Base-by-base conservation (phyloP, 2,113 vertebrate species). In the Pteruthius melanotis region DNA sequence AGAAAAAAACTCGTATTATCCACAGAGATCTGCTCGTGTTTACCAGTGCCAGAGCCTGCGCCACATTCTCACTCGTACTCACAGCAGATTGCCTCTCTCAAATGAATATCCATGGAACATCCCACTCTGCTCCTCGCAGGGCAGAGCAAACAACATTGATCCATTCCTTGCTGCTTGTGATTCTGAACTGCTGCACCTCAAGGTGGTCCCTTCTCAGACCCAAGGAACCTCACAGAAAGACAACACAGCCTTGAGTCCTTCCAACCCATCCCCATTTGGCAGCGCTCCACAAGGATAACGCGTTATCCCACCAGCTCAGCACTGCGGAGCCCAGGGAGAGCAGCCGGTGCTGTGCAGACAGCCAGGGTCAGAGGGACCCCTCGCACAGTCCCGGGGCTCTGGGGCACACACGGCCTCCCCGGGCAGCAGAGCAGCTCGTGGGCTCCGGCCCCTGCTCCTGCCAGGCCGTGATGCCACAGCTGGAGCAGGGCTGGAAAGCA, bases 1-100 rank as follows among this genome's bases (percentile, higher is more conserved):
- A 98, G 94, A 96, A 90, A 95, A 87, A 96, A 97, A 96, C 97
- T 98, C 69, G 4, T 91, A 98, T 98, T 98, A 98, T 96, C 96
- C 97, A 98, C 95, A 97, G 63, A 97, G 92, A 80, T 97, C 95
- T 94, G 88, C 84, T 97, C 68, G 79, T 60, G 83, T 91, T 78
- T 52, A 79, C 93, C 92, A 30, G 40, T 18, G 80, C 61, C 88
- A 87, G 94, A 93, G 83, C 76, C 71, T 70, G 66, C 0, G 33
- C 92, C 75, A 82, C 95, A 26, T 71, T 80, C 95, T 84, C 87
- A 92, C 90, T 89, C n/a, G 52, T 74, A 60, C 71, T 96, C 77
- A 83, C 89, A 95, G 89, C 75, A 92, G 35, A 66, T 9, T 87
- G 44, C 80, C 49, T 84, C 74, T 77, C 88, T 66, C 80, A 65